Evolutionary conservation across 2,797 vertebrate genomes (phyloP).

Genomic region (Hybognathus amarus): DNA sequence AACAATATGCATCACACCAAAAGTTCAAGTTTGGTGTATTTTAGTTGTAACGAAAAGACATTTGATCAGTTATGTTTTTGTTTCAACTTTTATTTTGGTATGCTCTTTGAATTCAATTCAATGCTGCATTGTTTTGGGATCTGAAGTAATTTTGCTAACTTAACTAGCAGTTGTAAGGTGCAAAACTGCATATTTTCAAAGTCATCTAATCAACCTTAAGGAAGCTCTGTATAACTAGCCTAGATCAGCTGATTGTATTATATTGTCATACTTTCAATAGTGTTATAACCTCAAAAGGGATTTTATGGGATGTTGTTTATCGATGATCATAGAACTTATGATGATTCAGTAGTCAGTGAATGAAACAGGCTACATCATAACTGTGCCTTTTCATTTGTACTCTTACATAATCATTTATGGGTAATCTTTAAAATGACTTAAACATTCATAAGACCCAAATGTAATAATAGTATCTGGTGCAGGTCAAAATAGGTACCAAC

Average conservation of each 20-base stretch:
- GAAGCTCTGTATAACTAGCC: not conserved
- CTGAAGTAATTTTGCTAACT: not conserved
- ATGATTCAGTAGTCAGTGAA: not conserved
- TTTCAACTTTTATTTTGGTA: not conserved
- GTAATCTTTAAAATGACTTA: not conserved
- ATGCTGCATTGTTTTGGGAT: not conserved
- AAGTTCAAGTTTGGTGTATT: not conserved
- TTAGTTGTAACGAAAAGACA: not conserved
- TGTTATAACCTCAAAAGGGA: not conserved
- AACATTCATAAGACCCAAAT: conserved; percentile 18
- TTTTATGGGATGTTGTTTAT: not conserved
- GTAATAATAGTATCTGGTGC: conserved; percentile 43
- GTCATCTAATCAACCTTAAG: not conserved
- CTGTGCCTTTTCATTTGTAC: not conserved
- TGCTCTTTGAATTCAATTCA: not conserved
- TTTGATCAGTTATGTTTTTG: not conserved
- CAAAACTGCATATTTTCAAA: not conserved
- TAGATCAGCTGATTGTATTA: not conserved
- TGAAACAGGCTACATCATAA: not conserved
- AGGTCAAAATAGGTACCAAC: conserved; percentile 24
- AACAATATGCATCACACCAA: not conserved
- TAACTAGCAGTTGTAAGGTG: not conserved
- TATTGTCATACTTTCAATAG: not conserved
- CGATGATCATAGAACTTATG: not conserved
- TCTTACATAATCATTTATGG: not conserved